A percentile compares a stretch with the other conserved stretches of the same genome.
Conservation (phyloP, 2,797 vertebrate genomes). For the Coranthus polyacanthus region DNA sequence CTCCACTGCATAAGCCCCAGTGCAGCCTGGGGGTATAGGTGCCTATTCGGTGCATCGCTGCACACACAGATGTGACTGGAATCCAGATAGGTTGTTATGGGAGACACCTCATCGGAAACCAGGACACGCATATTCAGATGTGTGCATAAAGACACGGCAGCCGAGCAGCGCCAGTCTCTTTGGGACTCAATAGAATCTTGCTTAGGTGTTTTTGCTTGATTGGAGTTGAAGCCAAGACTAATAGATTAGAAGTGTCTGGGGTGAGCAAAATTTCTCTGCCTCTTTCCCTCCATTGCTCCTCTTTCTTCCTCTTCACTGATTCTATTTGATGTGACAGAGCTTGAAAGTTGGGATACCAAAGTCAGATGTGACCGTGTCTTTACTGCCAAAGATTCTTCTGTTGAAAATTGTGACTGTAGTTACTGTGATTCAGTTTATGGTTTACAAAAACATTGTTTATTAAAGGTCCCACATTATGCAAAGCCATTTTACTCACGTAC, state of each 20-base stretch:
- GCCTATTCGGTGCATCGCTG: slow-evolving; percentile 27
- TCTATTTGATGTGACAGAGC: slow-evolving; percentile 46
- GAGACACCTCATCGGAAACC: slow-evolving; percentile 43
- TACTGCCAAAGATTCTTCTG: background rate
- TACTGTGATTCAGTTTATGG: background rate
- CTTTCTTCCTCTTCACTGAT: slow-evolving; percentile 29
- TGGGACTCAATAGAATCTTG: slow-evolving; percentile 16
- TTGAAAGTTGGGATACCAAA: slow-evolving; percentile 42
- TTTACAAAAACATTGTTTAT: too few species aligned
- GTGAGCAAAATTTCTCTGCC: slow-evolving; percentile 28
- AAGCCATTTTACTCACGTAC: too few species aligned
- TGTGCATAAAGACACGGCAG: slow-evolving; percentile 10
- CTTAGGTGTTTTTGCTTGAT: slow-evolving; percentile 49
- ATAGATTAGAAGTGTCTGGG: slow-evolving; percentile 46
- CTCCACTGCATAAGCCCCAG: slow-evolving; percentile 20
- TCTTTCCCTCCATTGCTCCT: slow-evolving; percentile 25
- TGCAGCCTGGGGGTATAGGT: slow-evolving; percentile 22
- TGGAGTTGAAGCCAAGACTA: slow-evolving; percentile 50
- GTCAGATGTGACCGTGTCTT: slow-evolving; percentile 1
- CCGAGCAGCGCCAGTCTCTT: background rate
- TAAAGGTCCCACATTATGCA: too few species aligned
- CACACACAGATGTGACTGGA: slow-evolving; percentile 53
- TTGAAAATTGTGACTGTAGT: slow-evolving; percentile 6
- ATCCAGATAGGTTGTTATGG: slow-evolving; percentile 31
- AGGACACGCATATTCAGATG: slow-evolving; percentile 34